phyloP scores from a whole-genome alignment of 1,140 invertebrate genomes.

The Drosophila dunni region DNA sequence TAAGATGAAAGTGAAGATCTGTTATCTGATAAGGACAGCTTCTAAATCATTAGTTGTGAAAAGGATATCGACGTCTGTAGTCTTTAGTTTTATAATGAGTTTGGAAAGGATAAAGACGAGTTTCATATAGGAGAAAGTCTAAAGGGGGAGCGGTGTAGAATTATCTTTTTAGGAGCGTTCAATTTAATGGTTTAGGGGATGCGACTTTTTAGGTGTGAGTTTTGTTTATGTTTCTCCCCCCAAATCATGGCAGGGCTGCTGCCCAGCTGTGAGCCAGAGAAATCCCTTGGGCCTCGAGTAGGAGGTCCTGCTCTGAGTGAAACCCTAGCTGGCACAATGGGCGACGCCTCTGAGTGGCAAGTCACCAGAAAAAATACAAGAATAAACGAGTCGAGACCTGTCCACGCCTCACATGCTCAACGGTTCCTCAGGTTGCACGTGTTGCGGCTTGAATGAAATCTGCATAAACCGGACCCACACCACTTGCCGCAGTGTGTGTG shows the following conservation, averaged over 20 bases:
- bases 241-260: constrained; percentile 31
- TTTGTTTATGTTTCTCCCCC: constrained; percentile 38
- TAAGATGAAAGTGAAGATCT: constrained; percentile 24
- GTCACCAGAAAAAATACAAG: too few relatives aligned
- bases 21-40: constrained; percentile 22
- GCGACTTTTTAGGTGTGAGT: constrained; percentile 22
- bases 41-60: constrained; percentile 35
- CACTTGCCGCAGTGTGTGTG: constrained; percentile 31
- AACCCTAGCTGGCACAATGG: constrained; percentile 47
- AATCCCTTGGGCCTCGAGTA: constrained; percentile 62
- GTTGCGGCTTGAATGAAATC: constrained; percentile 65
- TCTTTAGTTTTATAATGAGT: constrained; percentile 45
- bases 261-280: constrained; percentile 46
- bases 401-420: constrained; percentile 61
- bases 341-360: constrained; percentile 58
- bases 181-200: constrained; percentile 23
- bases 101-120: constrained; percentile 25
- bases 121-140: neutral
- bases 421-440: constrained; percentile 65
- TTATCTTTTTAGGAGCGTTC: constrained; percentile 37
- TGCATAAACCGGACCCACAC: constrained; percentile 54
- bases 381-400: constrained; percentile 54
- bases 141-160: constrained; percentile 13
- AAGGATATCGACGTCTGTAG: constrained; percentile 27
- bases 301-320: constrained; percentile 55